phyloP scores from a whole-genome alignment of 2,888 invertebrate genomes.

The Camptogramma bilineatum region DNA sequence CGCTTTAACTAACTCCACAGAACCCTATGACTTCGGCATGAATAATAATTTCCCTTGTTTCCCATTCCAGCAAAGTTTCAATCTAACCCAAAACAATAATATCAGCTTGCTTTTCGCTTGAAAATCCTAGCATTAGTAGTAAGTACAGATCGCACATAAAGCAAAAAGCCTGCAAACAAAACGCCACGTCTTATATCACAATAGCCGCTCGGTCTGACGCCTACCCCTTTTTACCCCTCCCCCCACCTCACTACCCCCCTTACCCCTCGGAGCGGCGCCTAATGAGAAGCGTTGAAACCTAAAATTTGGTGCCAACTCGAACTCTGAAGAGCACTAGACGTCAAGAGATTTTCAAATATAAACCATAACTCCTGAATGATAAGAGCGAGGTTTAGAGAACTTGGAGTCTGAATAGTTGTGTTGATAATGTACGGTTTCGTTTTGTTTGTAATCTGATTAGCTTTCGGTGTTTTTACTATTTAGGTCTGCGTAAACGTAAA shows the following conservation, averaged over 20 bases:
- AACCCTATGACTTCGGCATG: too few relatives aligned
- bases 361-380: constrained; percentile 46
- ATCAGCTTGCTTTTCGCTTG: constrained; percentile 3
- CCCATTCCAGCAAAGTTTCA: too few relatives aligned
- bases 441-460: constrained; percentile 60
- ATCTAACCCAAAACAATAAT: too few relatives aligned
- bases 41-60: too few relatives aligned
- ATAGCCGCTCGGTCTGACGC: constrained; percentile 61
- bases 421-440: constrained; percentile 66
- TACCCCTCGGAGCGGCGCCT: constrained; percentile 62
- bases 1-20: too few relatives aligned
- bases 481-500: too few relatives aligned
- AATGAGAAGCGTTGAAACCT: constrained; percentile 82
- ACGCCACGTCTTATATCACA: constrained; percentile 71
- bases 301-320: constrained; percentile 84
- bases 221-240: constrained; percentile 40
- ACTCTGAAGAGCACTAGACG: constrained; percentile 73
- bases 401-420: constrained; percentile 57
- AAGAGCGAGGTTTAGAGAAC: constrained; percentile 50
- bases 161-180: constrained; percentile 66
- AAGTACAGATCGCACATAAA: constrained; percentile 55
- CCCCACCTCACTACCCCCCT: constrained; percentile 39
- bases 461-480: background rate
- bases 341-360: constrained; percentile 45
- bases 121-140: constrained; percentile 25